Evolutionary conservation across 2,113 vertebrate genomes (phyloP).

Genomic region (Hymenochirus boettgeri): DNA sequence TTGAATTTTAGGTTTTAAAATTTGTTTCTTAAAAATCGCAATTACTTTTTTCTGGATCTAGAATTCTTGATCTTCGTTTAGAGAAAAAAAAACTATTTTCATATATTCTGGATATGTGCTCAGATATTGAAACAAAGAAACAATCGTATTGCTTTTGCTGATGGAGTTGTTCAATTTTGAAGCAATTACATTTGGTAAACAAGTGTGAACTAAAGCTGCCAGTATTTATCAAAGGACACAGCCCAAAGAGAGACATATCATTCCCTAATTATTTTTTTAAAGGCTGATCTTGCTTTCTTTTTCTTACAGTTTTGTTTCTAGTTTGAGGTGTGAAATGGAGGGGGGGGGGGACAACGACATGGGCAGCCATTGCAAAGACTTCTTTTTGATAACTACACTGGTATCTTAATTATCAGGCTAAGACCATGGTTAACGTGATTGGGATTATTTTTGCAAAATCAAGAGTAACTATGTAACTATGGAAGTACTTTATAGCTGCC

Average conservation of each 20-base stretch:
- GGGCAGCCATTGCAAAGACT: background rate
- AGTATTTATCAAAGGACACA: conserved; percentile 11
- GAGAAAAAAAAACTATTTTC: too few species aligned
- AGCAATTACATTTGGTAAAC: background rate
- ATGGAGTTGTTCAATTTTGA: background rate
- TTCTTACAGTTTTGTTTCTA: background rate
- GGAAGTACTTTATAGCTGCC: too few species aligned
- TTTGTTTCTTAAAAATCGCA: background rate
- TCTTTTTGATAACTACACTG: background rate
- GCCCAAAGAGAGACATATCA: background rate
- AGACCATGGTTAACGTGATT: too few species aligned
- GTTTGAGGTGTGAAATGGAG: too few species aligned
- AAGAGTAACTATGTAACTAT: too few species aligned
- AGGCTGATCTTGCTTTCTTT: background rate
- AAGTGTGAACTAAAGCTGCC: background rate
- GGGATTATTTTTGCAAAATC: too few species aligned
- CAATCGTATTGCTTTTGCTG: background rate
- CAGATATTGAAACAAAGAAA: background rate
- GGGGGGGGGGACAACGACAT: too few species aligned
- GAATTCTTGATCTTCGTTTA: background rate
- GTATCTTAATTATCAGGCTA: background rate
- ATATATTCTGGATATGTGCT: background rate
- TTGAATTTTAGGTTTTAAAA: background rate
- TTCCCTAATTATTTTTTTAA: background rate
- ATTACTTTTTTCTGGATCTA: background rate